phyloP scores from a whole-genome alignment of 2,797 vertebrate species.

The Geotria australis region DNA sequence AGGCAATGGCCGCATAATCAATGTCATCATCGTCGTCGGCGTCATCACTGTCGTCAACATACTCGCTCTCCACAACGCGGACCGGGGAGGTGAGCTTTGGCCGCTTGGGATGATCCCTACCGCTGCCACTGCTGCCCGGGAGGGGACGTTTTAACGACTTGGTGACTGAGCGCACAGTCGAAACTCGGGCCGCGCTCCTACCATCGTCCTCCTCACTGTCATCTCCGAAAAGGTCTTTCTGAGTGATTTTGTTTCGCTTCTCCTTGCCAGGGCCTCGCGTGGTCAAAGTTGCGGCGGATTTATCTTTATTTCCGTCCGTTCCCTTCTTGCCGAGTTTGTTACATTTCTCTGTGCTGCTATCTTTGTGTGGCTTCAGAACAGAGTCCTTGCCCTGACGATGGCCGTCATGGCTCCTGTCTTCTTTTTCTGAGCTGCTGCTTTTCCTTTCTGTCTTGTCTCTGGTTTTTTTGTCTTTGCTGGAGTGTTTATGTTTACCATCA shows the following conservation, averaged over 20 bases:
- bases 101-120: no score
- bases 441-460: slow-evolving; percentile 7
- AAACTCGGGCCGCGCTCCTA: slow-evolving; percentile 29
- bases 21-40: slow-evolving; percentile 10
- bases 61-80: slow-evolving; percentile 4
- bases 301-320: slow-evolving; percentile 3
- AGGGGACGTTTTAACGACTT: no score
- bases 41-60: slow-evolving; percentile 8
- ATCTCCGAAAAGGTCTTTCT: no score
- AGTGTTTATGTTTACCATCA: slow-evolving; percentile 16
- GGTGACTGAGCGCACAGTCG: no score
- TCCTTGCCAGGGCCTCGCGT: no score
- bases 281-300: no score
- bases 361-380: not conserved
- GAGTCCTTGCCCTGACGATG: no score
- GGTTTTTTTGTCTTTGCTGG: slow-evolving; percentile 2
- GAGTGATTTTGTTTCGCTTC: no score
- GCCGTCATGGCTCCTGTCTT: no score
- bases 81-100: no score
- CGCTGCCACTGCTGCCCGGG: no score
- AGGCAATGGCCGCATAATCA: slow-evolving; percentile 33
- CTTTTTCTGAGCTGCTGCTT: slow-evolving; percentile 5
- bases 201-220: slow-evolving; percentile 1
- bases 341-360: slow-evolving; percentile 10
- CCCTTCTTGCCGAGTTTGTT: slow-evolving; percentile 6